These are phyloP conservation scores for Chromobotia macracanthus DNA, from an alignment of 2,797 vertebrate genomes.

Conservation along the genomic window DNA sequence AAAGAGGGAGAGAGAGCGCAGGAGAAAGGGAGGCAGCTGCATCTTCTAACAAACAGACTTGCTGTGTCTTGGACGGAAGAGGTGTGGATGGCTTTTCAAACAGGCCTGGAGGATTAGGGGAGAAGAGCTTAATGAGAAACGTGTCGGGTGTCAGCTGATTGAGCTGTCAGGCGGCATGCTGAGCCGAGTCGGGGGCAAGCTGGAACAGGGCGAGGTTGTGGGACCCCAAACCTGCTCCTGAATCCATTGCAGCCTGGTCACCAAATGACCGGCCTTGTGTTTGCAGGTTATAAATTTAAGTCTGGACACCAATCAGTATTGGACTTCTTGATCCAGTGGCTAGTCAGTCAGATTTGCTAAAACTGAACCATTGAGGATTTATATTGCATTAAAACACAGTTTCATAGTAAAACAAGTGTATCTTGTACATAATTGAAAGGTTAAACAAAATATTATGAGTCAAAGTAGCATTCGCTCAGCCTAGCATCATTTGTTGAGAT, in stretches of 20 bases:
- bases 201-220: background rate
- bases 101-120: slow-evolving; percentile 72
- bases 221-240: slow-evolving; percentile 18
- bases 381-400: background rate
- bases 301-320: slow-evolving; percentile 47
- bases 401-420: background rate
- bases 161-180: slow-evolving; percentile 55
- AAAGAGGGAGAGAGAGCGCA: slow-evolving; percentile 46
- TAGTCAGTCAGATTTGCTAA: slow-evolving; percentile 62
- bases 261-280: slow-evolving; percentile 42
- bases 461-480: too few relatives aligned
- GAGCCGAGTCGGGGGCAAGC: slow-evolving; percentile 21
- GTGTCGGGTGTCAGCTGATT: slow-evolving; percentile 67
- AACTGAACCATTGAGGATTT: background rate
- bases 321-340: slow-evolving; percentile 23
- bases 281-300: slow-evolving; percentile 31
- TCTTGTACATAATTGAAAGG: background rate
- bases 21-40: slow-evolving; percentile 54
- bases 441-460: background rate
- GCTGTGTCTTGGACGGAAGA: slow-evolving; percentile 65
- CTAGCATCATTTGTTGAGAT: background rate
- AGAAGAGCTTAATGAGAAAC: slow-evolving; percentile 72
- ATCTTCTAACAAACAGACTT: slow-evolving; percentile 73
- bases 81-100: slow-evolving; percentile 75
- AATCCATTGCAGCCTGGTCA: background rate